phyloP scores from a whole-genome alignment of 1,140 invertebrate genomes.

The Aculops lycopersici region DNA sequence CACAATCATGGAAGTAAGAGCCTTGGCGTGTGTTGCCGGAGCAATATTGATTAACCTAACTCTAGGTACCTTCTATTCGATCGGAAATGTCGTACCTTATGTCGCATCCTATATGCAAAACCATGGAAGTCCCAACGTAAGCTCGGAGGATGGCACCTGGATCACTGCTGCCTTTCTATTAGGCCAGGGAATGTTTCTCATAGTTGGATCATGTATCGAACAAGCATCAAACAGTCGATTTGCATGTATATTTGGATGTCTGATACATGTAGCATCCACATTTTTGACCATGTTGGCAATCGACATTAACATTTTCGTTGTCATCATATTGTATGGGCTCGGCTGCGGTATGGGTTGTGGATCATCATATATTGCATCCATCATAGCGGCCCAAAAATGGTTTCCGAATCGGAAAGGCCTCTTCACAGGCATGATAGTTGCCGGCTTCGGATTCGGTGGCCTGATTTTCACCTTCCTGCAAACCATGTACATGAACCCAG shows the following conservation, averaged over 20 bases:
- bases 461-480: conserved; percentile 17
- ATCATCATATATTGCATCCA: conserved; percentile 16
- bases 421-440: conserved; percentile 16
- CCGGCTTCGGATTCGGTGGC: conserved; percentile 16
- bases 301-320: not conserved
- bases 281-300: not conserved
- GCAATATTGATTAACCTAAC: conserved; percentile 14
- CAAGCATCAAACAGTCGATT: conserved; percentile 13
- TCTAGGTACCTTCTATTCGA: conserved; percentile 13
- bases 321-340: conserved; percentile 16
- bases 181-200: conserved; percentile 16
- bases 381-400: conserved; percentile 14
- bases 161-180: conserved; percentile 14
- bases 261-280: conserved; percentile 12
- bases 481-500: conserved; percentile 16
- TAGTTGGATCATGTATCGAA: conserved; percentile 15
- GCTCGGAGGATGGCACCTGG: conserved; percentile 16
- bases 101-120: conserved; percentile 17
- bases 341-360: conserved; percentile 17
- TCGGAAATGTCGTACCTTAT: conserved; percentile 17
- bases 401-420: conserved; percentile 16
- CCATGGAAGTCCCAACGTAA: conserved; percentile 11
- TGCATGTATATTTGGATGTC: conserved; percentile 13
- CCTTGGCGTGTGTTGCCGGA: conserved; percentile 10
- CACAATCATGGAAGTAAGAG: not conserved